These are phyloP conservation scores for Alethe castanea DNA, from an alignment of 2,113 vertebrate species.

Conservation along the genomic window DNA sequence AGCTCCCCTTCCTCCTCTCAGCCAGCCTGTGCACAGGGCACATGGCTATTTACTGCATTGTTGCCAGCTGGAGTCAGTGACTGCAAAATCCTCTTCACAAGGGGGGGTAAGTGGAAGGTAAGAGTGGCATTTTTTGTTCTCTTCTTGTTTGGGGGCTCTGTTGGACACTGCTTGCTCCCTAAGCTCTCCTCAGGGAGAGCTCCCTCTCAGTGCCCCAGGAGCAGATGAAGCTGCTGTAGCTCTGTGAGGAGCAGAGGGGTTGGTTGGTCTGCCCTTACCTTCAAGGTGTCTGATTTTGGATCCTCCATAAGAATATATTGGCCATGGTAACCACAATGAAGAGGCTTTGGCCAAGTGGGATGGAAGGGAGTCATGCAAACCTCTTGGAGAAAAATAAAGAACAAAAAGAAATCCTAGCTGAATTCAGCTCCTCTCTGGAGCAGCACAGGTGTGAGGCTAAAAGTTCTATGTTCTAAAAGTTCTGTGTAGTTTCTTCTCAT, in stretches of 20 bases:
- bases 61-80: not conserved
- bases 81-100: not conserved
- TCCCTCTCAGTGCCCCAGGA: fast-evolving
- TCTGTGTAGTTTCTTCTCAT: not conserved
- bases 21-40: not conserved
- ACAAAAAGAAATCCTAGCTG: not conserved
- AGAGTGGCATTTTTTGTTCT: not conserved
- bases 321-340: not conserved
- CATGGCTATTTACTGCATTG: not conserved
- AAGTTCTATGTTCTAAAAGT: not conserved
- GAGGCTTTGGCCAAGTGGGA: not conserved
- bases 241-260: not conserved
- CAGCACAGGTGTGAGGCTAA: not conserved
- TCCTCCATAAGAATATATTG: not conserved
- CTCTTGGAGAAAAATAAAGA: not conserved
- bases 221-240: not conserved
- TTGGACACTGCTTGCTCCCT: fast-evolving
- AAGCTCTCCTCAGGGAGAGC: fast-evolving
- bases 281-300: not conserved
- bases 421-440: not conserved
- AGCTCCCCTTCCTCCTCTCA: not conserved
- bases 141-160: not conserved
- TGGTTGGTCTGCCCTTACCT: not conserved
- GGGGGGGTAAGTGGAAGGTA: not conserved
- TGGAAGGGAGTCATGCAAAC: not conserved